A percentile compares a stretch with the other conserved stretches of the same genome.
Conservation (phyloP, 2,797 vertebrate genomes). For the Pteronotus mesoamericanus region DNA sequence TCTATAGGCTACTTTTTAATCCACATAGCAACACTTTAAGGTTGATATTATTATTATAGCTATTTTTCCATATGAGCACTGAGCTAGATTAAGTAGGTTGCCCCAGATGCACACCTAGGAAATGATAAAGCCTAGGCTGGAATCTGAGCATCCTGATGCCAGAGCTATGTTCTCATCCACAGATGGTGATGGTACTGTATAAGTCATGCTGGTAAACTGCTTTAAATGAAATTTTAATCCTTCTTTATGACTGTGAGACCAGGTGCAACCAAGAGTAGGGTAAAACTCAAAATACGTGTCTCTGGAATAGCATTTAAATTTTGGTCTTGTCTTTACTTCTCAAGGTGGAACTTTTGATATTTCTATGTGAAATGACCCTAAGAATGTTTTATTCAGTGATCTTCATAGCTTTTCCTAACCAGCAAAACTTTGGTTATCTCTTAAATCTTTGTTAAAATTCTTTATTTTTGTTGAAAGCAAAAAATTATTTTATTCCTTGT, state of each 20-base stretch:
- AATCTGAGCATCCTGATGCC: neutral
- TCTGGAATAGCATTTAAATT: neutral
- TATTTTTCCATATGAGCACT: neutral
- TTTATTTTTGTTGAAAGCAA: conserved; percentile 36
- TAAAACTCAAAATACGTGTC: neutral
- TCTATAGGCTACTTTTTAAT: neutral
- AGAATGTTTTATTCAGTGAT: conserved; percentile 19
- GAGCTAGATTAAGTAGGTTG: neutral
- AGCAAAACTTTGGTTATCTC: neutral
- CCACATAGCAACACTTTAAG: neutral
- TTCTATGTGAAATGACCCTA: neutral
- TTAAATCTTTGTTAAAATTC: conserved; percentile 33
- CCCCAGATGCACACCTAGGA: neutral
- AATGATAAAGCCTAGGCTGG: neutral
- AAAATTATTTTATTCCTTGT: neutral
- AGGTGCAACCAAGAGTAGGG: neutral
- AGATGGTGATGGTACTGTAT: neutral
- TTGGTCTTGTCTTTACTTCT: conserved; percentile 6
- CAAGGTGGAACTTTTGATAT: conserved; percentile 24
- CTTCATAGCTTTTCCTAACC: neutral
- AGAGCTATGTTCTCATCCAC: neutral
- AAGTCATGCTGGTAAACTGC: neutral
- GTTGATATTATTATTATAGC: neutral
- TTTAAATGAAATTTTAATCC: neutral
- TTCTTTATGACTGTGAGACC: neutral